Percentiles rank a stretch among this genome's conserved stretches.
phyloP scores from a whole-genome alignment of 2,888 invertebrate species.

The Caenorhabditis sinica region DNA sequence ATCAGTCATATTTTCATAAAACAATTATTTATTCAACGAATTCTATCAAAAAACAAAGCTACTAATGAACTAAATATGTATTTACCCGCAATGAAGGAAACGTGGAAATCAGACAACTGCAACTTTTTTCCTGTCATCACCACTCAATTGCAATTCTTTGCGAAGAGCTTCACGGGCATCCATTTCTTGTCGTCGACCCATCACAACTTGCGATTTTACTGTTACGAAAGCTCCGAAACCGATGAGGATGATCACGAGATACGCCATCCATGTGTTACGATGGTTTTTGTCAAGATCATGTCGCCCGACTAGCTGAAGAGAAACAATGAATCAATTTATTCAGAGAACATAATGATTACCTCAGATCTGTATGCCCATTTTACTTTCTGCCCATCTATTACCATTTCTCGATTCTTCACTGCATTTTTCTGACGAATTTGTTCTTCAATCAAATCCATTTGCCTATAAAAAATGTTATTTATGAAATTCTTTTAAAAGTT shows the following conservation, averaged over 20 bases:
- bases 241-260: slow-evolving; percentile 74
- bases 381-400: slow-evolving; percentile 72
- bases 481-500: neutral
- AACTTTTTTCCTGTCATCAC: slow-evolving; percentile 74
- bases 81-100: slow-evolving; percentile 35
- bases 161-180: slow-evolving; percentile 68
- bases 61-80: slow-evolving; percentile 12
- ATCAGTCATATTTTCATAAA: neutral
- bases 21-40: slow-evolving; percentile 8
- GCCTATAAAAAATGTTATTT: slow-evolving; percentile 56
- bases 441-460: slow-evolving; percentile 78
- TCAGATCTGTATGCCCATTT: slow-evolving; percentile 80
- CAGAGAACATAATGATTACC: slow-evolving; percentile 35
- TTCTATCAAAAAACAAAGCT: neutral
- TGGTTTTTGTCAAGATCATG: slow-evolving; percentile 77
- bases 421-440: slow-evolving; percentile 59
- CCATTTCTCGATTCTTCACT: slow-evolving; percentile 69
- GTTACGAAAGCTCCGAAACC: slow-evolving; percentile 78
- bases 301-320: slow-evolving; percentile 73
- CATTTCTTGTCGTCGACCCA: slow-evolving; percentile 79
- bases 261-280: slow-evolving; percentile 77
- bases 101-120: slow-evolving; percentile 61
- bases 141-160: slow-evolving; percentile 71
- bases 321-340: neutral
- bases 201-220: slow-evolving; percentile 78